Percentiles rank a stretch among this genome's conserved stretches.
Conservation (phyloP, 2,888 invertebrate species). For the Oasisia sp. region DNA sequence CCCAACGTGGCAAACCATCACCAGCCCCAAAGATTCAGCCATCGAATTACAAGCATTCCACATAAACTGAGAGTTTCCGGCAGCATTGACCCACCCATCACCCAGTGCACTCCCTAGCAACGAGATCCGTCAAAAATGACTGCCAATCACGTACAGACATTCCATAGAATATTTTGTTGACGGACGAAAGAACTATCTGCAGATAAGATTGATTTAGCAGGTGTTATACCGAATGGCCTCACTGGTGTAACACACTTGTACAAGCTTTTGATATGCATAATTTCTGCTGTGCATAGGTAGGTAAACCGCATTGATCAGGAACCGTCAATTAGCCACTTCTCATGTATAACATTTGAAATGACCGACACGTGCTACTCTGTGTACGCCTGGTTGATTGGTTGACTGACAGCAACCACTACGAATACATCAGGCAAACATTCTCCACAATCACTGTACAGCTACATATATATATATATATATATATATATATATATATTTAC, state of each 20-base stretch:
- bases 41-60: background rate
- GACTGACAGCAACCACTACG: background rate
- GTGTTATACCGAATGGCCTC: too few relatives aligned
- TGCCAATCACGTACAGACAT: too few relatives aligned
- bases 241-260: too few relatives aligned
- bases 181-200: too few relatives aligned
- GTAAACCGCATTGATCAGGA: too few relatives aligned
- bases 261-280: too few relatives aligned
- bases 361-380: background rate
- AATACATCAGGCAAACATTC: background rate
- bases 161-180: too few relatives aligned
- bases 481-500: background rate
- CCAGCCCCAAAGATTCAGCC: background rate
- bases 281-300: too few relatives aligned
- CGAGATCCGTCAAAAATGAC: too few relatives aligned
- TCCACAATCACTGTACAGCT: background rate
- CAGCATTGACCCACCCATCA: background rate
- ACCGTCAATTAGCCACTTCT: background rate
- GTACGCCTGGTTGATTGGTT: background rate
- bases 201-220: too few relatives aligned
- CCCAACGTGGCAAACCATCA: background rate
- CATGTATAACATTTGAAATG: background rate
- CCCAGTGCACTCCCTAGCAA: too few relatives aligned
- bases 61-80: background rate
- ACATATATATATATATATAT: background rate